Conservation (phyloP, 2,113 vertebrate genomes). For the Campylorhamphus procurvoides region DNA sequence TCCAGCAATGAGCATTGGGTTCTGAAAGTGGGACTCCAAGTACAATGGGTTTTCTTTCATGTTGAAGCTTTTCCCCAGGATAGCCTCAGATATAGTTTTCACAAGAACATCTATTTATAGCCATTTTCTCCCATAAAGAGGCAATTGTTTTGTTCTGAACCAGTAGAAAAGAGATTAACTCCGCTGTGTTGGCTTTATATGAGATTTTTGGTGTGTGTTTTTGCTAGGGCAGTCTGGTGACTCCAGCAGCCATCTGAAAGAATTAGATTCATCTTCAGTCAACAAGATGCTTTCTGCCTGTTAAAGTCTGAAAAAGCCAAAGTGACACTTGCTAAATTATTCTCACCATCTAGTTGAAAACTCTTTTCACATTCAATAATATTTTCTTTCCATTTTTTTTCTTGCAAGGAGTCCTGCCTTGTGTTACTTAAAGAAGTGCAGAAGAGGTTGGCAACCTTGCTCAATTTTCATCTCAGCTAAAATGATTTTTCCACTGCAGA, state of each 20-base stretch:
- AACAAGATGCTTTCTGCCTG: background rate
- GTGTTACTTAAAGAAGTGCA: background rate
- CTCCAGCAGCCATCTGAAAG: background rate
- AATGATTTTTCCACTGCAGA: background rate
- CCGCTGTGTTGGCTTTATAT: background rate
- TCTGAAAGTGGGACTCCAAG: background rate
- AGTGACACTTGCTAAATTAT: background rate
- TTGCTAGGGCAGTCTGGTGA: background rate
- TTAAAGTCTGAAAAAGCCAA: background rate
- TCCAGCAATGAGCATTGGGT: background rate
- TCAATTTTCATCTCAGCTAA: constrained; percentile 4
- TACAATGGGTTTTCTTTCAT: background rate
- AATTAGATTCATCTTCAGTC: background rate
- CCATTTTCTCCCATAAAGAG: background rate
- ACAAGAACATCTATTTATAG: background rate
- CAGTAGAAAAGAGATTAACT: background rate
- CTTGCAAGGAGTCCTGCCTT: background rate
- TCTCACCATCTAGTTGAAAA: background rate
- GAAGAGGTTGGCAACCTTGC: background rate
- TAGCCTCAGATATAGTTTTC: background rate
- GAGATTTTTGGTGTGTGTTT: background rate
- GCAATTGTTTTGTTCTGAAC: background rate
- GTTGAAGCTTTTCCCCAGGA: background rate
- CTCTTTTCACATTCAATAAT: background rate
- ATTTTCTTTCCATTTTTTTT: background rate